A percentile compares a stretch with the other conserved stretches of the same genome.
Evolutionary conservation across 2,888 invertebrate species (phyloP).

Genomic region (Conus canariensis): DNA sequence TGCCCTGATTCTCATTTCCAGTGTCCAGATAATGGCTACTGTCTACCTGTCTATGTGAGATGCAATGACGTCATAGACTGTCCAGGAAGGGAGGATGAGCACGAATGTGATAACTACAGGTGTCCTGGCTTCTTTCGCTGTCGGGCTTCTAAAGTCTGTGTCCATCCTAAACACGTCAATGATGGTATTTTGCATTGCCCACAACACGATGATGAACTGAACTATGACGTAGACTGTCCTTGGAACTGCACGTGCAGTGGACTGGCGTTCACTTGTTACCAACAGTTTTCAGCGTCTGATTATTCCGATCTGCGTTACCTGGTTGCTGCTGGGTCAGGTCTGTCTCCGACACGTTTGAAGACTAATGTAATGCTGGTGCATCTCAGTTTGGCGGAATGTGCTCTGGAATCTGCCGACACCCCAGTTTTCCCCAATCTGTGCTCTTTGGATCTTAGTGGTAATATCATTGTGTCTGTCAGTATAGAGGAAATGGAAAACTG

Average conservation of each 20-base stretch:
- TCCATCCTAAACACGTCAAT: slow-evolving; percentile 38
- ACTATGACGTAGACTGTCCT: slow-evolving; percentile 38
- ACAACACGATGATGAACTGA: slow-evolving; percentile 41
- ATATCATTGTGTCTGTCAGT: neutral
- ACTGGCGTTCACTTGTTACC: slow-evolving; percentile 32
- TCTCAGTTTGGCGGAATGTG: neutral
- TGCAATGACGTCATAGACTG: neutral
- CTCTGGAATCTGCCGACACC: neutral
- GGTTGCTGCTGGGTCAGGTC: neutral
- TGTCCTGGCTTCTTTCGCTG: slow-evolving; percentile 31
- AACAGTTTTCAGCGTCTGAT: neutral
- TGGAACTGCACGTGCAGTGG: slow-evolving; percentile 31
- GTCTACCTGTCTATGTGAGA: neutral
- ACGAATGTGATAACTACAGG: neutral
- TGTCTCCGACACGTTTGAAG: neutral
- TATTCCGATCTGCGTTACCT: neutral
- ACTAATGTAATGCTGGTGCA: neutral
- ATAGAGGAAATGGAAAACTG: neutral
- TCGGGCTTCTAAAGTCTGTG: slow-evolving; percentile 32
- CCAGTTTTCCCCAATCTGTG: neutral
- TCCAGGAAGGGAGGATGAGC: neutral
- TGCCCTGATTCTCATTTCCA: neutral
- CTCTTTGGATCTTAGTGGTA: slow-evolving; percentile 11
- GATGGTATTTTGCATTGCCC: slow-evolving; percentile 47
- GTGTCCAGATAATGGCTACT: slow-evolving; percentile 1